Conservation (phyloP, 30 jellyfish, hydroid and myxozoan genomes). For the Cassiopea andromeda region DNA sequence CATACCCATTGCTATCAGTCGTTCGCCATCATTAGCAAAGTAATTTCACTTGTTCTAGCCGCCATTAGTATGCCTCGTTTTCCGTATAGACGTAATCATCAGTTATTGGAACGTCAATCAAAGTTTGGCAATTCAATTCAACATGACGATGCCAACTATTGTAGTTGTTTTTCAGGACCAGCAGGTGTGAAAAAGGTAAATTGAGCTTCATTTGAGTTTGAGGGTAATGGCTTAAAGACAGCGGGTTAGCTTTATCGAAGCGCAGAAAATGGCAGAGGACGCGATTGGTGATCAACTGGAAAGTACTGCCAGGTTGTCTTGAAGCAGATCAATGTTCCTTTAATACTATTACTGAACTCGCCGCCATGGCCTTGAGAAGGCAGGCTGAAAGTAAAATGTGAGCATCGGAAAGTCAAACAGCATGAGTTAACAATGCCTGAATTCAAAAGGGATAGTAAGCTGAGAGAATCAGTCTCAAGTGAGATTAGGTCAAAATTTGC, state of each 20-base stretch:
- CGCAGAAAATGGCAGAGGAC: not conserved
- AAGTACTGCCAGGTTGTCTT: not conserved
- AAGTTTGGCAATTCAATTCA: not conserved
- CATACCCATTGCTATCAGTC: not conserved
- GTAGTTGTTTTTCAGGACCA: not conserved
- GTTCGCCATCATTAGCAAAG: too few relatives aligned
- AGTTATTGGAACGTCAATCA: not conserved
- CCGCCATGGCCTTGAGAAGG: not conserved
- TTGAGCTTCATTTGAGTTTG: not conserved
- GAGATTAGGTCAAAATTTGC: not conserved
- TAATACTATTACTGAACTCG: not conserved
- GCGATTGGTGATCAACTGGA: not conserved
- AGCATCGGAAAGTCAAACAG: slow-evolving; percentile 27
- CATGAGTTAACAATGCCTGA: not conserved
- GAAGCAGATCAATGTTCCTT: not conserved
- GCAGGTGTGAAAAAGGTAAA: not conserved
- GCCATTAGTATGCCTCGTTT: not conserved
- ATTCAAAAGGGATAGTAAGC: not conserved
- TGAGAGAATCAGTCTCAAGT: slow-evolving; percentile 4
- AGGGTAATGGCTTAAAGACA: not conserved
- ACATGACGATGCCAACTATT: not conserved
- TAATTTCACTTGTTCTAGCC: not conserved
- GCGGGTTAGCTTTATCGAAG: not conserved
- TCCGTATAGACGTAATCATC: not conserved
- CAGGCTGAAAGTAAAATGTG: slow-evolving; percentile 1